Evolutionary conservation across 2,113 vertebrate species (phyloP).

Genomic region (Seriola dumerili): DNA sequence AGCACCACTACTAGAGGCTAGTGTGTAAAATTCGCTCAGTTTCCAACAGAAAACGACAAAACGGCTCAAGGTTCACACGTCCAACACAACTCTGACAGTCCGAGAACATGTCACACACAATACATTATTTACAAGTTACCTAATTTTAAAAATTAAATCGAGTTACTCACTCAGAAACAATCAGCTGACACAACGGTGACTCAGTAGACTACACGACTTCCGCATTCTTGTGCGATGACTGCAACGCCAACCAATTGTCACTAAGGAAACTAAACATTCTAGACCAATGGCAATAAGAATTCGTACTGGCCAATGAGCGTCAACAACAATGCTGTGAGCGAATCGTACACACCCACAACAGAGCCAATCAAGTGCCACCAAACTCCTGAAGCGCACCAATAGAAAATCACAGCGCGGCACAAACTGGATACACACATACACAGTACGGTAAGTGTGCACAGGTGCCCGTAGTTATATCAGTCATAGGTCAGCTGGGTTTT

Average conservation of each 20-base stretch:
- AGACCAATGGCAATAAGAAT: constrained; percentile 54
- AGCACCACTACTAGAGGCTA: constrained; percentile 41
- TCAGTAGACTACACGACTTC: constrained; percentile 87
- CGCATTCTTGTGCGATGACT: constrained; percentile 84
- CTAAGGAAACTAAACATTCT: accelerated
- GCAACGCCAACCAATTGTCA: constrained; percentile 71
- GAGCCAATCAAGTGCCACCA: constrained; percentile 73
- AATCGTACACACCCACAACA: constrained; percentile 80
- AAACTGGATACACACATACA: constrained; percentile 60
- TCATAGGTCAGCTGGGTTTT: neutral
- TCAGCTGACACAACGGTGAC: constrained; percentile 90
- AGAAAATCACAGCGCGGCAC: constrained; percentile 90
- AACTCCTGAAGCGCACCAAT: constrained; percentile 74
- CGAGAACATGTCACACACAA: constrained; percentile 16
- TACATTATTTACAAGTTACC: constrained; percentile 36
- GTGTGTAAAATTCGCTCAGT: constrained; percentile 21
- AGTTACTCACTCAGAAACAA: constrained; percentile 89
- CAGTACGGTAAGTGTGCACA: constrained; percentile 31
- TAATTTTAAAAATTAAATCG: constrained; percentile 73
- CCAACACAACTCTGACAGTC: neutral
- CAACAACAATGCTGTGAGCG: constrained; percentile 30
- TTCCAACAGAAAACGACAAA: constrained; percentile 27
- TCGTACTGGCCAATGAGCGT: constrained; percentile 63
- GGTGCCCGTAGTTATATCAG: neutral
- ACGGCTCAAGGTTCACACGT: constrained; percentile 10